A percentile compares a stretch with the other conserved stretches of the same genome.
These are phyloP conservation scores for Nasua narica DNA, from an alignment of 2,797 vertebrate species.

Conservation along the genomic window DNA sequence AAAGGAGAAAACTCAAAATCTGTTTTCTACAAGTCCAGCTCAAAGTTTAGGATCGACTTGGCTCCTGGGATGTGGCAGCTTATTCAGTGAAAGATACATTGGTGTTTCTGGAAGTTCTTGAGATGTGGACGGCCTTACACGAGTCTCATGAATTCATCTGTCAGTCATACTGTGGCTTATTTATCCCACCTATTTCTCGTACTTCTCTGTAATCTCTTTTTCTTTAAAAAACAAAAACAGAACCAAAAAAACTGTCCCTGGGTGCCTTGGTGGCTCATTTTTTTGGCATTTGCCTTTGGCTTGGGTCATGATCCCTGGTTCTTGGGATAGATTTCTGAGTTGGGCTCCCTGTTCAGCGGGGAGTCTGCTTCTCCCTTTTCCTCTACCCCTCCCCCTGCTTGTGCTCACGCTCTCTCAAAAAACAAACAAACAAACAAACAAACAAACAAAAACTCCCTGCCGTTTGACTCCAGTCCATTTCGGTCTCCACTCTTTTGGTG, in stretches of 20 bases:
- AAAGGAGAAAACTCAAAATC: background rate
- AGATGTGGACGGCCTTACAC: background rate
- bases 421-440: too few species aligned
- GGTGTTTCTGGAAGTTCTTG: background rate
- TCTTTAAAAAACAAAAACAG: background rate
- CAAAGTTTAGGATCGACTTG: background rate
- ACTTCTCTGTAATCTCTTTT: background rate
- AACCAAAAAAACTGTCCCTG: too few species aligned
- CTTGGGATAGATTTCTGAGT: too few species aligned
- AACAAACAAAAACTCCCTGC: background rate
- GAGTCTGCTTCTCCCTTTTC: too few species aligned
- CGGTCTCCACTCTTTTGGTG: background rate
- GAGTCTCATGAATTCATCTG: background rate
- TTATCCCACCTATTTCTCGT: background rate
- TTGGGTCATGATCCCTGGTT: too few species aligned
- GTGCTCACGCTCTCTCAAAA: too few species aligned
- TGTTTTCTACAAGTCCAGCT: background rate
- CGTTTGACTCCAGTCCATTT: background rate
- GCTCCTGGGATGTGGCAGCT: background rate
- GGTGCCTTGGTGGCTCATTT: too few species aligned
- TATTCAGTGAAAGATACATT: background rate
- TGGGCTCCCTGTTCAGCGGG: too few species aligned
- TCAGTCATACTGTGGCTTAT: background rate
- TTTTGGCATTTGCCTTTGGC: too few species aligned
- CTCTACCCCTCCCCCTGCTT: too few species aligned